Evolutionary conservation across 2,113 vertebrate species (phyloP).

Genomic region (Sphyrna mokarran): DNA sequence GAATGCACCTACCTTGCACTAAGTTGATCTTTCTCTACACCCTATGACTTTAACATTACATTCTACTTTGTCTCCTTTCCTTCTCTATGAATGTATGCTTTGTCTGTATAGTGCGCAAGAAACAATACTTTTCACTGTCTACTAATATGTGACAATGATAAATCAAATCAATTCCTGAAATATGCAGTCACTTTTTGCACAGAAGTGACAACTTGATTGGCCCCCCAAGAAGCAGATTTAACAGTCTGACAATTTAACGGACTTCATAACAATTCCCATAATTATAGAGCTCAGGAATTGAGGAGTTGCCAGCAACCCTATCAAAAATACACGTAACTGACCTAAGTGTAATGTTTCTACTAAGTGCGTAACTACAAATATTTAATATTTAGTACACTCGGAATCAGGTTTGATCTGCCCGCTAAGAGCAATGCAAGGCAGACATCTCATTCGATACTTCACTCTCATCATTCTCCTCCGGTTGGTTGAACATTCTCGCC

Average conservation of each 20-base stretch:
- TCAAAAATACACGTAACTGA: neutral
- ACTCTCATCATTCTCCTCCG: slow-evolving; percentile 72
- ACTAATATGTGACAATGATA: too few species aligned
- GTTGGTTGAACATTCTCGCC: slow-evolving; percentile 55
- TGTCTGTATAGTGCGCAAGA: too few species aligned
- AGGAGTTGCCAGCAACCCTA: neutral
- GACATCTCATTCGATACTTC: slow-evolving; percentile 47
- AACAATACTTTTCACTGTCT: too few species aligned
- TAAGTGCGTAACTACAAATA: slow-evolving; percentile 12
- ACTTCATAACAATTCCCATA: neutral
- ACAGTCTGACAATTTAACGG: neutral
- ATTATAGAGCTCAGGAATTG: neutral
- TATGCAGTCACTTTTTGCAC: neutral
- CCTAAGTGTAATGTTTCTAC: neutral
- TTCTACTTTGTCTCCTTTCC: too few species aligned
- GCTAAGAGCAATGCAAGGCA: slow-evolving; percentile 42
- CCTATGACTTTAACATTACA: too few species aligned
- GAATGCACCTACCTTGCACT: too few species aligned
- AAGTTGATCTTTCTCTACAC: too few species aligned
- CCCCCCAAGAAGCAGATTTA: neutral
- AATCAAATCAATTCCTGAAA: neutral
- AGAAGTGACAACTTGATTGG: neutral
- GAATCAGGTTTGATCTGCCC: slow-evolving; percentile 25
- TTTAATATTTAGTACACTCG: neutral
- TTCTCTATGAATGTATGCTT: too few species aligned